These are phyloP conservation scores for Dendrocincla tyrannina DNA, from an alignment of 2,797 vertebrate species.

Conservation along the genomic window DNA sequence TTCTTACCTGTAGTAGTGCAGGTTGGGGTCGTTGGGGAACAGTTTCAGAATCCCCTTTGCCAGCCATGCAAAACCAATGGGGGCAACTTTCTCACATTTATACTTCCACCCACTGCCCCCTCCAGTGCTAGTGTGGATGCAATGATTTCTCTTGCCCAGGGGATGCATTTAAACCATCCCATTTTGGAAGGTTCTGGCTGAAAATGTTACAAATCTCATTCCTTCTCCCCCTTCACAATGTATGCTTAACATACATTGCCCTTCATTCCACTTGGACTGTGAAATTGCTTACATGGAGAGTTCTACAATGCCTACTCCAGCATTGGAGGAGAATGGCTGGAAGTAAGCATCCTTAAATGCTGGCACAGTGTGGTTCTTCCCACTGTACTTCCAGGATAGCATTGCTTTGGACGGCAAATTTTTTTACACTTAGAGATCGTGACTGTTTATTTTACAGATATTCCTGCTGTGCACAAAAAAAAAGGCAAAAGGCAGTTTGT, in stretches of 20 bases:
- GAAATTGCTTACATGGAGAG: background rate
- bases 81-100: background rate
- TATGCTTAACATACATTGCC: background rate
- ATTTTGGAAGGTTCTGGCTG: background rate
- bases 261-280: background rate
- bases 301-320: background rate
- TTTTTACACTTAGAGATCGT: background rate
- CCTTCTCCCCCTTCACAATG: background rate
- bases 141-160: background rate
- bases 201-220: background rate
- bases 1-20: background rate
- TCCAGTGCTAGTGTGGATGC: background rate
- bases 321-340: background rate
- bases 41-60: background rate
- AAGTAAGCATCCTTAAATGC: background rate
- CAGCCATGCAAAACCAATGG: background rate
- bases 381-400: background rate
- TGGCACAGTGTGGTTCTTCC: background rate
- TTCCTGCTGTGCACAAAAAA: background rate
- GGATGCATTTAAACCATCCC: background rate
- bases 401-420: background rate
- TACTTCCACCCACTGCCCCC: background rate
- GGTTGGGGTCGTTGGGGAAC: background rate
- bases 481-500: background rate
- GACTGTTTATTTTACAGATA: background rate